A percentile compares a stretch with the other conserved stretches of the same genome.
Conservation (phyloP, 1,140 invertebrate species). For the Metopolophium dirhodum region DNA sequence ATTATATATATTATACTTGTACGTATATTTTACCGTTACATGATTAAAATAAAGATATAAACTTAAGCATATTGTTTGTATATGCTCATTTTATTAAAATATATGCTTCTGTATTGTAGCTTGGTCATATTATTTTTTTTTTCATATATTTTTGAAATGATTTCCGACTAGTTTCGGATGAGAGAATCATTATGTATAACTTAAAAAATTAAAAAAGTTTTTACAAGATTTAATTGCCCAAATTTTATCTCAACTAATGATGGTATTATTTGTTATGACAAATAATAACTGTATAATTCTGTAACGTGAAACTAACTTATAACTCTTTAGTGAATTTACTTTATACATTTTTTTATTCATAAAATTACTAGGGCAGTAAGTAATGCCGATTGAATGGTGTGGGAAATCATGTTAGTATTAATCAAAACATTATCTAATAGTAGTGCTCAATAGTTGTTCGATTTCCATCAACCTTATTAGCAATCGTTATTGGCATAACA, state of each 20-base stretch:
- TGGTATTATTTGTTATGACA: not conserved
- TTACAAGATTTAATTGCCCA: not conserved
- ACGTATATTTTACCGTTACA: no score
- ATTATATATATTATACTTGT: no score
- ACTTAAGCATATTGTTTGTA: no score
- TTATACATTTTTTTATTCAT: not conserved
- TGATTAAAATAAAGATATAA: no score
- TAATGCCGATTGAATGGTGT: no score
- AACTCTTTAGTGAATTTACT: not conserved
- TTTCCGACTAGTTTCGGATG: not conserved
- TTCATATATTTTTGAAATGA: no score
- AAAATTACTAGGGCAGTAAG: not conserved
- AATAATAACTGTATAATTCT: no score
- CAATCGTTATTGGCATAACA: not conserved
- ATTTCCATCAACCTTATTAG: not conserved
- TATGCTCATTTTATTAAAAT: no score
- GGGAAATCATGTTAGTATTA: no score
- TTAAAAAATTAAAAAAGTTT: not conserved
- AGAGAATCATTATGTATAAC: not conserved
- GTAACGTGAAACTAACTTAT: not conserved
- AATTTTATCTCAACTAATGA: not conserved
- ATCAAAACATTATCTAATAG: no score
- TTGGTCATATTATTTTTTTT: no score
- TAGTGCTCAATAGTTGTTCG: not conserved
- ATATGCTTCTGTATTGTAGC: no score